Base-by-base conservation (phyloP, 2,797 vertebrate genomes). In the Pelobates cultripes region DNA sequence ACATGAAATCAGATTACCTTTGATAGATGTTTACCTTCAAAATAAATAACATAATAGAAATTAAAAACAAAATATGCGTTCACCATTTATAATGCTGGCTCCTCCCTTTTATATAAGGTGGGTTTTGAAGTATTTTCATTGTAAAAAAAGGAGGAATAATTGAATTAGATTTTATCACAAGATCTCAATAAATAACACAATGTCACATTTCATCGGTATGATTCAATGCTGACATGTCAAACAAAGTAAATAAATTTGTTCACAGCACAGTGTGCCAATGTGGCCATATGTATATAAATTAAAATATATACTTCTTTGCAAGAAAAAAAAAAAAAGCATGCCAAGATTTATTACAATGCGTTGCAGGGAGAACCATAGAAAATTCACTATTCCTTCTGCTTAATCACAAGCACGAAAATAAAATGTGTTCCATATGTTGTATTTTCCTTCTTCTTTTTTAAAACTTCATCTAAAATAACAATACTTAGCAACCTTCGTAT, bases 401-500 rank as follows among this genome's bases (percentile, higher is more conserved):
- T 89, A 92, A 86, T 92, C 68, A 82, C 4, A 81, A 91, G 85
- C 84, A 86, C 88, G 89, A 88, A 86, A 64, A 77, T 73, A 76
- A 90, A 93, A 93, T 93, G 82, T 0, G 1, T 93, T 93, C 92
- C 93, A 90, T 92, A 92, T 94, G 92, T 89, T 88, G 81, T 80
- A 88, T 88, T 86, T 88, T 92, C 89, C 89, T 86, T 66, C 86
- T 84, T 75, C 44, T 66, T 79, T 84, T 83, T 78, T 85, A 57
- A 88, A 87, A 88, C 88, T 92, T 89, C 91, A 92, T 88, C 87
- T 89, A 89, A 88, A 90, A 89, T 83, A 86, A 87, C 85, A 92
- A 90, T 90, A 90, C 90, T 88, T 93, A 93, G 90, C 92, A 93
- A 91, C 91, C 87, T 93, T 89, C 87, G 85, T 93, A 93, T 89